A percentile compares a stretch with the other conserved stretches of the same genome.
These are phyloP conservation scores for Ascaphus truei DNA, from an alignment of 2,113 vertebrate species.

Conservation along the genomic window DNA sequence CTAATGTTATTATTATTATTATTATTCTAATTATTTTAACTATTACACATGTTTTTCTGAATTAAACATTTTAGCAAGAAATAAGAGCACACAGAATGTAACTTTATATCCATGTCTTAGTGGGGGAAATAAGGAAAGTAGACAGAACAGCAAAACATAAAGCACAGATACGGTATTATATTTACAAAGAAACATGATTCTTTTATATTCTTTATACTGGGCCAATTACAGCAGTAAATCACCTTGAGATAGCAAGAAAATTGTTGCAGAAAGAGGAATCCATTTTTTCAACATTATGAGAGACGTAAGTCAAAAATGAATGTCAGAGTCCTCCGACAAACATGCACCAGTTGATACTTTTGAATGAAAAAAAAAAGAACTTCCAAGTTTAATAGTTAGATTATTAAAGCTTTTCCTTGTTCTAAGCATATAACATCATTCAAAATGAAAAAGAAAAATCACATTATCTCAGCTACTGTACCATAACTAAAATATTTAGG, in stretches of 20 bases:
- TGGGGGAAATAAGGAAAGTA: neutral
- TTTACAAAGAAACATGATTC: slow-evolving; percentile 22
- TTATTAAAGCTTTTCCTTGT: no score
- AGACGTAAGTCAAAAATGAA: slow-evolving; percentile 29
- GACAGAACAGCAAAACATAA: slow-evolving; percentile 17
- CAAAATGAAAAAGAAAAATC: no score
- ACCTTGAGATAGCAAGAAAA: slow-evolving; percentile 19
- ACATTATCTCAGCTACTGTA: no score
- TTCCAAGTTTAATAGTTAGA: slow-evolving; percentile 12
- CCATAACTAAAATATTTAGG: no score
- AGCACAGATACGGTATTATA: slow-evolving; percentile 21
- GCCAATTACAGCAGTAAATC: slow-evolving; percentile 28
- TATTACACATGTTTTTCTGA: neutral
- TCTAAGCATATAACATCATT: no score
- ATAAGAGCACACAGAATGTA: neutral
- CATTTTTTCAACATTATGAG: slow-evolving; percentile 18
- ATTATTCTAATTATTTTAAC: no score
- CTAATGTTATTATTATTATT: no score
- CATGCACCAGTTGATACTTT: neutral
- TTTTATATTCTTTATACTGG: slow-evolving; percentile 23
- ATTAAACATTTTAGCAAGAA: neutral
- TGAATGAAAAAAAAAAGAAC: slow-evolving; percentile 10
- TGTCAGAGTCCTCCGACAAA: slow-evolving; percentile 14
- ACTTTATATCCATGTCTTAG: neutral
- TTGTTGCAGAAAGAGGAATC: slow-evolving; percentile 27